Percentiles rank a stretch among this genome's conserved stretches.
Evolutionary conservation across 2,888 invertebrate genomes (phyloP).

Genomic region (Loripinus fragilis): DNA sequence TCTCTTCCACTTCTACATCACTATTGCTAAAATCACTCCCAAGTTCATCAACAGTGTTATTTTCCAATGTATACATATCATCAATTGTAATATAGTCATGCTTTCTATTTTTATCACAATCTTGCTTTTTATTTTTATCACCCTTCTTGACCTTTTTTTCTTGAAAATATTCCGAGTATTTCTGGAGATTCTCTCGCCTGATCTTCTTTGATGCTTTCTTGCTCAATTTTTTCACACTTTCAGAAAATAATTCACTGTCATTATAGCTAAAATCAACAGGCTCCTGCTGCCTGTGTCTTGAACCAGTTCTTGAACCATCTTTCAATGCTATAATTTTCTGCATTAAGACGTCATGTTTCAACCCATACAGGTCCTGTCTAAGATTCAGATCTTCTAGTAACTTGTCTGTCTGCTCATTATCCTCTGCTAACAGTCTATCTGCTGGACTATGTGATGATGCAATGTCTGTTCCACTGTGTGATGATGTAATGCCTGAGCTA

Average conservation of each 20-base stretch:
- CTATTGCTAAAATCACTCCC: too few species aligned
- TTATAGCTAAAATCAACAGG: neutral
- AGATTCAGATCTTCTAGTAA: neutral
- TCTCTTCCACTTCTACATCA: too few species aligned
- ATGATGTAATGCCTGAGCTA: too few species aligned
- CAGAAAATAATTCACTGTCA: neutral
- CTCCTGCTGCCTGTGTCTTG: neutral
- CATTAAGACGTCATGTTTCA: conserved; percentile 18
- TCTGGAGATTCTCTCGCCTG: neutral
- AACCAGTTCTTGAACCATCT: neutral
- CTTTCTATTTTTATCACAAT: neutral
- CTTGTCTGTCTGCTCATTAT: neutral
- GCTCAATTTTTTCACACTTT: neutral
- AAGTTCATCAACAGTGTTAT: too few species aligned
- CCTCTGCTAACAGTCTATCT: too few species aligned
- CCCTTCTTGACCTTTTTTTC: too few species aligned
- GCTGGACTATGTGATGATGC: too few species aligned
- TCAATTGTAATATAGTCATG: too few species aligned
- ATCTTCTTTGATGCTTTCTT: neutral
- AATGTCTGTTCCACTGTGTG: too few species aligned
- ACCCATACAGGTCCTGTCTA: conserved; percentile 27
- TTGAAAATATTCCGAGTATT: too few species aligned
- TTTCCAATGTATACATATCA: too few species aligned
- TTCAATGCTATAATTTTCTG: conserved; percentile 25
- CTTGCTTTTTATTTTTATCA: neutral